Percentiles rank a stretch among this genome's conserved stretches.
Evolutionary conservation across 2,113 vertebrate species (phyloP).

Genomic region (Gambusia affinis): DNA sequence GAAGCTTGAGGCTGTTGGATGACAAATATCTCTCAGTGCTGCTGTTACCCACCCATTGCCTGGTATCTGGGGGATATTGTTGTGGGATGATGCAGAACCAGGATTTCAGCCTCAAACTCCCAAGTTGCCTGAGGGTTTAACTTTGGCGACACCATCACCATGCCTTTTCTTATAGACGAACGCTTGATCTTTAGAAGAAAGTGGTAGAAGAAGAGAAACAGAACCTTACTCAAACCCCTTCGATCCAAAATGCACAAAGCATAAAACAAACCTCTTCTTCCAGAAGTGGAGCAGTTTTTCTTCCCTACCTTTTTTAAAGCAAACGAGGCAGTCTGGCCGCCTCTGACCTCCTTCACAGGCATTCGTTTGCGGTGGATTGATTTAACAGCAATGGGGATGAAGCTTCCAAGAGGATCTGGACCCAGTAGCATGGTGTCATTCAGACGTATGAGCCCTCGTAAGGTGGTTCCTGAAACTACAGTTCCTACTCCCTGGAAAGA

Average conservation of each 20-base stretch:
- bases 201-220: not conserved
- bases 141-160: conserved; percentile 98
- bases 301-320: conserved; percentile 92
- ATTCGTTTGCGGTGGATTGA: conserved; percentile 98
- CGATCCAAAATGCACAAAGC: not conserved
- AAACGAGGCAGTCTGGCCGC: conserved; percentile 97
- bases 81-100: conserved; percentile 96
- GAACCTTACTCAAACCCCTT: not conserved
- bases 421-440: conserved; percentile 95
- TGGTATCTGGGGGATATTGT: conserved; percentile 98
- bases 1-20: no score
- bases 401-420: conserved; percentile 94
- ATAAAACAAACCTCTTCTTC: not conserved
- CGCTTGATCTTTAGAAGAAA: conserved; percentile 89
- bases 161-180: conserved; percentile 95
- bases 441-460: conserved; percentile 93
- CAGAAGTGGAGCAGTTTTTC: not conserved
- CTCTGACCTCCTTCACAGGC: conserved; percentile 96
- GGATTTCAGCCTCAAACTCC: conserved; percentile 99
- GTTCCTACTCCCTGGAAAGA: conserved; percentile 92
- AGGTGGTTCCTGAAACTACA: conserved; percentile 95
- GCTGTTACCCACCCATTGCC: conserved; percentile 90
- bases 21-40: not conserved
- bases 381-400: conserved; percentile 94
- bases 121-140: conserved; percentile 95